Percentiles rank a stretch among this genome's conserved stretches.
Conservation (phyloP, 2,888 invertebrate genomes). For the Melieria omissa region DNA sequence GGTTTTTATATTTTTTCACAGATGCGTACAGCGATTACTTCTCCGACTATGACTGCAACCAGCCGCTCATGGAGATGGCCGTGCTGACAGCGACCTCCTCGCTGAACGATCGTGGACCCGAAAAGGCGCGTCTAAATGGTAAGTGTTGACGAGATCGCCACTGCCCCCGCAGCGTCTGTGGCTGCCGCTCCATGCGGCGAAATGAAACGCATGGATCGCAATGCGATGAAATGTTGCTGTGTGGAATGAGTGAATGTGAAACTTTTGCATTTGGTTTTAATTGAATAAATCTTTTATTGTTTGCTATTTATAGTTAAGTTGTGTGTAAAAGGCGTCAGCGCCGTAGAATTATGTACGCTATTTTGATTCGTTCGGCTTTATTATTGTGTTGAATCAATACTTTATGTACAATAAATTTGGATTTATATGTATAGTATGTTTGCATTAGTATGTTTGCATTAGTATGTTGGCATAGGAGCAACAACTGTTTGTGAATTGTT, state of each 20-base stretch:
- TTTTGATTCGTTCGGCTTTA: not conserved
- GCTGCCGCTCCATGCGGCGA: not conserved
- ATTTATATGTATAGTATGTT: too few relatives aligned
- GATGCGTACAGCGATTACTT: constrained; percentile 64
- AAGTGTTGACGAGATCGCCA: constrained; percentile 63
- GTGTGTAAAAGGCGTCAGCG: too few relatives aligned
- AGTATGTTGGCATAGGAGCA: too few relatives aligned
- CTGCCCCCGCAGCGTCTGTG: too few relatives aligned
- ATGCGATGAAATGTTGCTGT: constrained; percentile 2
- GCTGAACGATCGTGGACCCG: constrained; percentile 83
- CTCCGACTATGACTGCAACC: constrained; percentile 80
- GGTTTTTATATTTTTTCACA: constrained; percentile 46
- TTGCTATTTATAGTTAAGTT: not conserved
- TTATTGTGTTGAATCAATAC: not conserved
- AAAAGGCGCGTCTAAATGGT: constrained; percentile 88
- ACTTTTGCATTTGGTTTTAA: constrained; percentile 10
- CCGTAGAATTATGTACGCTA: too few relatives aligned
- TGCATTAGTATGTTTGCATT: too few relatives aligned
- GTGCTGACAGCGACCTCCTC: constrained; percentile 83
- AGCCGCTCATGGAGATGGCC: constrained; percentile 79
- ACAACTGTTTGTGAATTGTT: too few relatives aligned
- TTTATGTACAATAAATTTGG: too few relatives aligned
- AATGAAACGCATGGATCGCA: not conserved
- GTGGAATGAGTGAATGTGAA: constrained; percentile 21
- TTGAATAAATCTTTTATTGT: constrained; percentile 13